phyloP scores from a whole-genome alignment of 2,797 vertebrate genomes.

The Eidolon dupreanum region DNA sequence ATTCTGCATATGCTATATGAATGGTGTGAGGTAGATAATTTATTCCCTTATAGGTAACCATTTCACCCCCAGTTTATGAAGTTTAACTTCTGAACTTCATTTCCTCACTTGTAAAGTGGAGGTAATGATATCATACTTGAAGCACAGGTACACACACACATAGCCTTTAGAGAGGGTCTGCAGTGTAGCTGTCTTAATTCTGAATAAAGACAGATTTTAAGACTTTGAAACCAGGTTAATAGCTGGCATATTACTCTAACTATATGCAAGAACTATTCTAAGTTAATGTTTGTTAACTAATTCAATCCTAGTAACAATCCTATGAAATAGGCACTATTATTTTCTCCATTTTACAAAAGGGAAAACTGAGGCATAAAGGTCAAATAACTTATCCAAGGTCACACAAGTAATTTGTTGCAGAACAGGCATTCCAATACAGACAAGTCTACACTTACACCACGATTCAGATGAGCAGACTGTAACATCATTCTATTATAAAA shows the following conservation, averaged over 20 bases:
- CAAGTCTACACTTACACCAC: neutral
- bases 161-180: neutral
- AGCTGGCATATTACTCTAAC: constrained; percentile 29
- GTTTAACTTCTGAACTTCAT: constrained; percentile 5
- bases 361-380: neutral
- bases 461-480: neutral
- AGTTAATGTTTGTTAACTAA: constrained; percentile 16
- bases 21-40: neutral
- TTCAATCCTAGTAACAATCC: neutral
- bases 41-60: neutral
- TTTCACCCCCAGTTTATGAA: neutral
- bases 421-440: neutral
- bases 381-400: neutral
- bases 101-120: neutral
- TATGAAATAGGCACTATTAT: constrained; percentile 13
- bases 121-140: neutral
- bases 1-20: neutral
- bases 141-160: neutral
- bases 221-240: constrained; percentile 34
- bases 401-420: neutral
- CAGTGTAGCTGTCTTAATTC: neutral
- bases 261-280: neutral
- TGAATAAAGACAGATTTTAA: constrained; percentile 32
- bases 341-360: neutral
- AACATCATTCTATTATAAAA: neutral